Evolutionary conservation across 2,888 invertebrate species (phyloP).

Genomic region (Junonia oenone): DNA sequence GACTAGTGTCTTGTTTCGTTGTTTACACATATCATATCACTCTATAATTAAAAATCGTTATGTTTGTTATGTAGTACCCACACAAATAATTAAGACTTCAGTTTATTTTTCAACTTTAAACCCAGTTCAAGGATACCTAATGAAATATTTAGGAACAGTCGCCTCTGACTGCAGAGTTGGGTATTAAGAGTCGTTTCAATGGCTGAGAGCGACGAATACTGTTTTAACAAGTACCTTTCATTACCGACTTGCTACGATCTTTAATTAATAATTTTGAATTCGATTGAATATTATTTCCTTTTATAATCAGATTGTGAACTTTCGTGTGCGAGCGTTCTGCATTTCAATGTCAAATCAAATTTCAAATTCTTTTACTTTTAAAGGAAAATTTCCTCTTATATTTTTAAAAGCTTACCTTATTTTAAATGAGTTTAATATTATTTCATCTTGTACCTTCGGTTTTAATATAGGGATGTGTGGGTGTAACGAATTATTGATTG

Average conservation of each 20-base stretch:
- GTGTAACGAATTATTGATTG: too few relatives aligned
- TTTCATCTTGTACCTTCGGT: too few relatives aligned
- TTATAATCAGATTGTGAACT: not conserved
- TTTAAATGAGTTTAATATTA: too few relatives aligned
- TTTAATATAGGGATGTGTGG: too few relatives aligned
- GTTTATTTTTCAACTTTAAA: not conserved
- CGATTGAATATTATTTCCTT: not conserved
- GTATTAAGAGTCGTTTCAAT: conserved; percentile 1
- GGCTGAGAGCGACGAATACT: not conserved
- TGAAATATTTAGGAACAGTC: conserved; percentile 2
- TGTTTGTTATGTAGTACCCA: not conserved
- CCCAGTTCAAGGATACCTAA: too few relatives aligned
- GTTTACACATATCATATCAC: too few relatives aligned
- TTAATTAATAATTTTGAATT: conserved; percentile 3
- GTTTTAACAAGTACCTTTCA: not conserved
- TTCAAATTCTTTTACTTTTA: not conserved
- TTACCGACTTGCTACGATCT: not conserved
- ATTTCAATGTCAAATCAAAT: not conserved
- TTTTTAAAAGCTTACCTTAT: too few relatives aligned
- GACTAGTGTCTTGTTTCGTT: too few relatives aligned
- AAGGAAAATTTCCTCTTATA: not conserved
- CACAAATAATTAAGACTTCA: not conserved
- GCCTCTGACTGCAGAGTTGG: not conserved
- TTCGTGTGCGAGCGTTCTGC: not conserved
- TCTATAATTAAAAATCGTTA: too few relatives aligned